phyloP scores from a whole-genome alignment of 1,140 invertebrate genomes.

The Drosophila guanche region DNA sequence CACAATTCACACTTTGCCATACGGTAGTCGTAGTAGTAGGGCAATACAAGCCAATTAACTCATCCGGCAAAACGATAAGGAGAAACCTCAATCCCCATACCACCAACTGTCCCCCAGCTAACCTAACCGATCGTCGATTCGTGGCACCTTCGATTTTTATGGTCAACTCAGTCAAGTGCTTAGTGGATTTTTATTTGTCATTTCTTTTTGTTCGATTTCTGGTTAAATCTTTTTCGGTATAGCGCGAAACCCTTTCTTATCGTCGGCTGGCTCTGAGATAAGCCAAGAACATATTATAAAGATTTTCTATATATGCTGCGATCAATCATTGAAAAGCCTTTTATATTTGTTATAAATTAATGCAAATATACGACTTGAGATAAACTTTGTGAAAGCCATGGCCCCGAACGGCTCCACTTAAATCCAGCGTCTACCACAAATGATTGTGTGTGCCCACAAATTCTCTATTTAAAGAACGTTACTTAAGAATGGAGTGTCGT shows the following conservation, averaged over 20 bases:
- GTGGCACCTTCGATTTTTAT: conserved; percentile 27
- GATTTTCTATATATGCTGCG: conserved; percentile 31
- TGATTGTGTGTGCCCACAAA: conserved; percentile 24
- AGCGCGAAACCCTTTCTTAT: conserved; percentile 31
- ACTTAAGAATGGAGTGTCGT: background rate
- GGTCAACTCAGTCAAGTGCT: conserved; percentile 25
- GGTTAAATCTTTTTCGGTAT: conserved; percentile 41
- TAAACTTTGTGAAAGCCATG: conserved; percentile 49
- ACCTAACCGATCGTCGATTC: background rate
- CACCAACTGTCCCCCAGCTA: background rate
- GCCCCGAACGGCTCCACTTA: conserved; percentile 8
- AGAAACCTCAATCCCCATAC: conserved; percentile 1
- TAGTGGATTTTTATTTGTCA: conserved; percentile 37
- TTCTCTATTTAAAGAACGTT: conserved; percentile 36
- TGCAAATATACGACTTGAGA: conserved; percentile 67
- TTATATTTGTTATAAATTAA: conserved; percentile 74
- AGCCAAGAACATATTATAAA: conserved; percentile 32
- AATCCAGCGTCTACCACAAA: conserved; percentile 33
- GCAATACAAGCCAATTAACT: conserved; percentile 71
- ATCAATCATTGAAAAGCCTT: conserved; percentile 66
- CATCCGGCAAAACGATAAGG: conserved; percentile 43
- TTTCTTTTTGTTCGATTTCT: conserved; percentile 14
- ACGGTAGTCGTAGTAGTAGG: conserved; percentile 39
- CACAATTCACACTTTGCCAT: conserved; percentile 60
- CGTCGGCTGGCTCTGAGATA: conserved; percentile 27